Conservation (phyloP, 2,113 vertebrate species). For the Pseudopodoces humilis region DNA sequence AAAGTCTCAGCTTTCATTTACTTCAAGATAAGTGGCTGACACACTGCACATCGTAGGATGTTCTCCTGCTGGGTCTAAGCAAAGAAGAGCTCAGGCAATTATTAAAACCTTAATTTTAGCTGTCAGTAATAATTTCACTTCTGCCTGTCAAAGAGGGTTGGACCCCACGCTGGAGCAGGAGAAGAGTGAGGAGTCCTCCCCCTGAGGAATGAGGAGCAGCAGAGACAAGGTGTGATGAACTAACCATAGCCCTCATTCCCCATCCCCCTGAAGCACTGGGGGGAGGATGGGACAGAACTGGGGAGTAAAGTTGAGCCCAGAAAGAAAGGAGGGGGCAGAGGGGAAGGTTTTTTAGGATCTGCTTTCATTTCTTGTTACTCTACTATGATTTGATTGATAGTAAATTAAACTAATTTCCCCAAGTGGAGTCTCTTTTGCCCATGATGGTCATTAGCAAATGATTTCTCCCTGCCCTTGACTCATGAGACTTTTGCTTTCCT, state of each 20-base stretch:
- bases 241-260: neutral
- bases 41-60: neutral
- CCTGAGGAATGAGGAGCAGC: neutral
- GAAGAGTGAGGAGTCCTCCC: neutral
- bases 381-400: neutral
- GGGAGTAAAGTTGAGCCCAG: neutral
- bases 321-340: neutral
- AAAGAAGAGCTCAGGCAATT: constrained; percentile 16
- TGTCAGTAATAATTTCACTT: constrained; percentile 40
- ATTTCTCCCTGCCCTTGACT: neutral
- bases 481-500: neutral
- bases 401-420: neutral
- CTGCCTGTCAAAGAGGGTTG: neutral
- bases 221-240: neutral
- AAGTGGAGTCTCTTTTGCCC: neutral
- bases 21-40: neutral
- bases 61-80: constrained; percentile 41
- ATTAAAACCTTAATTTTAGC: constrained; percentile 38
- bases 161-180: neutral
- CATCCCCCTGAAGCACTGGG: neutral
- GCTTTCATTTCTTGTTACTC: neutral
- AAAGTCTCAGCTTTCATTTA: constrained; percentile 26
- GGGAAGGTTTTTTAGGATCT: neutral
- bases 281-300: neutral
- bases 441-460: too few species aligned